Evolutionary conservation across 2,888 invertebrate genomes (phyloP), one percentile per base, ranked within the genome.

Genomic region (Melinaea menophilus): DNA sequence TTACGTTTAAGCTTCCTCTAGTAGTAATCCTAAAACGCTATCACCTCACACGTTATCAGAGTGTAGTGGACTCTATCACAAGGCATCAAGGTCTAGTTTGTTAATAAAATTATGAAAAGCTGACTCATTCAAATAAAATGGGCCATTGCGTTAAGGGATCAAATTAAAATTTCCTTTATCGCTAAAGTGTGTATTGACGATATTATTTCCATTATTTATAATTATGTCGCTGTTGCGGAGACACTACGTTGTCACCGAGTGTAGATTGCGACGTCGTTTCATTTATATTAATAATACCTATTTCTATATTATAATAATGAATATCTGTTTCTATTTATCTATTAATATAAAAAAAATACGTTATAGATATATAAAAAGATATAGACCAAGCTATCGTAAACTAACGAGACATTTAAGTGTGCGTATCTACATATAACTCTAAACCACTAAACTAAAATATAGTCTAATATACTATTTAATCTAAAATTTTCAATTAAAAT

Each of bases 161-260:
- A 67, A 64, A 67, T 67, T 62, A 67, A 67, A 67, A 67, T 67
- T 61, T 67, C 62, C 58, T 51, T 62, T 31, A 48, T 58, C 64
- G 64, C 62, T 62, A 64, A 64, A 57, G 13, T 57, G 55, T 58
- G 55, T 59, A 51, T 64, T 22, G 22, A 22, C 22, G 59, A 55
- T 64, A 59, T 59, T 63, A 63, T 59, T 63, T 56, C 45, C 22
- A 54, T 33, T 51, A 31, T 31, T 45, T 37, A 51, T n/a, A 35
- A 37, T 12, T 12, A 34, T 48, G 51, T 13, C 41, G 55, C 60
- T 9, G 11, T 41, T 41, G 9, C 11, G 5, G 41, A 9, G 2
- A 41, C 7, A 41, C 41, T 41, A 7, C 5, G 31, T 46, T 46
- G n/a, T 46, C 46, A 12, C 12, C 46, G 46, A 46, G 3, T 11